Evolutionary conservation across 2,888 invertebrate genomes (phyloP).

Genomic region (Drosophila suboccidentalis): DNA sequence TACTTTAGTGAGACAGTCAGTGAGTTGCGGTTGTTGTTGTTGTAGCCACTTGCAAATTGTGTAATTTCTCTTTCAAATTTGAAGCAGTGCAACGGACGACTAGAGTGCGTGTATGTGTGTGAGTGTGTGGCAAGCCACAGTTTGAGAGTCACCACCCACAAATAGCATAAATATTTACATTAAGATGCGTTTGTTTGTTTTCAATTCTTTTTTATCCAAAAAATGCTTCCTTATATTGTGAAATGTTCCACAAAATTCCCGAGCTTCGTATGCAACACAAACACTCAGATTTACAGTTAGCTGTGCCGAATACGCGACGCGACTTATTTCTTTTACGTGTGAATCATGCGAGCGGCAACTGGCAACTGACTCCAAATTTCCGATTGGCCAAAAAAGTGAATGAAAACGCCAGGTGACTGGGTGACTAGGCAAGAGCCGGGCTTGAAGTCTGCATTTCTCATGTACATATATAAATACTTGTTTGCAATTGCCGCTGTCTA

Average conservation of each 20-base stretch:
- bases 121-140: constrained; percentile 31
- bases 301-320: constrained; percentile 68
- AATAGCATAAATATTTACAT: constrained; percentile 41
- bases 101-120: constrained; percentile 3
- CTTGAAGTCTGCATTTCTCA: constrained; percentile 31
- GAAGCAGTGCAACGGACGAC: constrained; percentile 30
- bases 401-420: constrained; percentile 23
- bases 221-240: constrained; percentile 30
- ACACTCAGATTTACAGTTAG: constrained; percentile 50
- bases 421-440: constrained; percentile 27
- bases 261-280: constrained; percentile 57
- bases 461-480: neutral
- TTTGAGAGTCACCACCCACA: constrained; percentile 32
- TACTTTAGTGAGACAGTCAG: constrained; percentile 45
- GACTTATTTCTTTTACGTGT: constrained; percentile 52
- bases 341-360: constrained; percentile 64
- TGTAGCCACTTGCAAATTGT: constrained; percentile 42
- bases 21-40: constrained; percentile 22
- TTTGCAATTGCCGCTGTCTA: constrained; percentile 28
- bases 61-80: constrained; percentile 54
- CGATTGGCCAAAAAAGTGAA: constrained; percentile 51
- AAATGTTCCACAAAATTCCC: constrained; percentile 30
- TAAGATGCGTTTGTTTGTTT: constrained; percentile 29
- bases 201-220: constrained; percentile 28
- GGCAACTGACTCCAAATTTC: constrained; percentile 57